Evolutionary conservation across 2,113 vertebrate species (phyloP), one percentile per base, ranked within the genome.

Genomic region (Anthoscopus minutus): DNA sequence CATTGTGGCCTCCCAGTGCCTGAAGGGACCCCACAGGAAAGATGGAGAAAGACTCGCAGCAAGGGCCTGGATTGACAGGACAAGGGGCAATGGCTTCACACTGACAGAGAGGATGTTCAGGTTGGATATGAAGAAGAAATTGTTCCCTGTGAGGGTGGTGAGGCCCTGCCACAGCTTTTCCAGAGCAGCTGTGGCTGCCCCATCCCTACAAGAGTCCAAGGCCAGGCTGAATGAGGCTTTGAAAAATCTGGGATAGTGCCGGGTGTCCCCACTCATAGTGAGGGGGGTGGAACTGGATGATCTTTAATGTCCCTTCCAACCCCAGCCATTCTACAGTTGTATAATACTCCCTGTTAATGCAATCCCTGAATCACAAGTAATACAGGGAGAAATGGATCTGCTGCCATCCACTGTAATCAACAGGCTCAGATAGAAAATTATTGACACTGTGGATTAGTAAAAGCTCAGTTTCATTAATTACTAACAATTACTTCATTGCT

Each of bases 101-200:
- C 7, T 30, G 65, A 54, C n/a, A 70, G 16, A n/a, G 30, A 9
- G 10, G 0, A 10, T 13, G 17, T 1, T 66, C 27, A 60, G 15
- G 3, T 21, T 13, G 24, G 47, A 16, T 20, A 45, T 23, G 0
- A 3, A 12, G 12, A 9, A n/a, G n/a, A 61, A 45, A 70, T n/a
- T 20, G 0, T 7, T 30, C 5, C 19, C 24, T 25, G 7, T 25
- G 6, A 48, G 14, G 42, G 30, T 42, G 57, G 0, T 0, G 25
- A 71, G 42, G 7, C 35, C 4, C 57, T 80, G 42, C 57, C 31
- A 64, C 25, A 88, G 35, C 21, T 0, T 72, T 1, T 2, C 17
- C 37, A 44, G 35, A 65, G 50, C 4, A 88, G 27, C 22, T 81
- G 51, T 58, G 51, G 13, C 58, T 57, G 27, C 21, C 10, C 10